Base-by-base conservation (phyloP, 2,888 invertebrate genomes). In the Dolichopus griseipennis region DNA sequence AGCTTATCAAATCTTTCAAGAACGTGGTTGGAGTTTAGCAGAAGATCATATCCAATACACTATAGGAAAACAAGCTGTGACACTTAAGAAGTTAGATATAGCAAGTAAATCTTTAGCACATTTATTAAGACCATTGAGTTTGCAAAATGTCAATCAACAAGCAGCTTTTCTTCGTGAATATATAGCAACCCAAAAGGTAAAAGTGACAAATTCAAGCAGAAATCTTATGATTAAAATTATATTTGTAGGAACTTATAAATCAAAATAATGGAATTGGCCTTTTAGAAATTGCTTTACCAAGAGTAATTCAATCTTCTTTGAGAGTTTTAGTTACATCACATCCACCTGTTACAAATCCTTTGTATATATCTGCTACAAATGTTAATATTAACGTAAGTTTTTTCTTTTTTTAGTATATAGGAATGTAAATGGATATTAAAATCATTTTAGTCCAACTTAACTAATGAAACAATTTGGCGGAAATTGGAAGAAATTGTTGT, bases 21-120 rank as follows among this genome's bases (percentile, higher is more conserved):
- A 76, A 65, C 90, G 90, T 75, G 90, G 91, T 7, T 97, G 97
- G 97, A 90, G 91, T 73, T 85, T 95, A 73, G 93, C 97, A 7
- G 93, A 94, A 81, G 96, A 97, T 84, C 97, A 97, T 82, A 95
- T 97, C 76, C 91, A 95, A 83, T 95, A 93, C 79, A 95, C 95
- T 8, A 90, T 97, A 76, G 96, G 95, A 1, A 88, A 94, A 73
- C 91, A 95, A 79, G 94, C 95, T 43, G 89, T 90, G 75, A 89
- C 90, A 77, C 84, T 96, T 74, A 90, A 90, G 76, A 86, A 87
- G 75, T 81, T 88, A 41, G 84, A 86, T 72, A 88, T 90, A 74
- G 87, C 92, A 66, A 87, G 88, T 73, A 81, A 85, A 73, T 91
- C 93, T 71, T 91, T 95, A 79, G 88, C 91, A 69, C 90, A 89